Percentiles rank a stretch among this genome's conserved stretches.
Evolutionary conservation across 1,140 invertebrate genomes (phyloP).

Genomic region (Leptinotarsa texana): DNA sequence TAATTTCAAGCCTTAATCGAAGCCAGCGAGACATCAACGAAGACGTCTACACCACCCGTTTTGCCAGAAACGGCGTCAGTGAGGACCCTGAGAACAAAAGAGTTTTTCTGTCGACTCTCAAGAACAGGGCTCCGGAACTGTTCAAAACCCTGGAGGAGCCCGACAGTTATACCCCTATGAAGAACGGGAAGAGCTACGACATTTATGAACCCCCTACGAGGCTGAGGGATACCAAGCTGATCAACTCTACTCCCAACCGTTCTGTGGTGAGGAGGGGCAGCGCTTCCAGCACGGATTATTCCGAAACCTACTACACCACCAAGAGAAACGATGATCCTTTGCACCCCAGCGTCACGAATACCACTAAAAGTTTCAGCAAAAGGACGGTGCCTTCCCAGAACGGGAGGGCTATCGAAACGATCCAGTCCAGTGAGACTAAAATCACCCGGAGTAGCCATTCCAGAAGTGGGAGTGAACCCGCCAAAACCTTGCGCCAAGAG

Average conservation of each 20-base stretch:
- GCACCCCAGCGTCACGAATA: conserved; percentile 67
- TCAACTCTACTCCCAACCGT: conserved; percentile 37
- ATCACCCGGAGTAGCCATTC: conserved; percentile 68
- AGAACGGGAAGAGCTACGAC: conserved; percentile 47
- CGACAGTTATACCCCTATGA: conserved; percentile 59
- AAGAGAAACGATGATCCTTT: conserved; percentile 67
- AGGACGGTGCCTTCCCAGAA: conserved; percentile 67
- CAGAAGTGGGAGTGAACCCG: conserved; percentile 55
- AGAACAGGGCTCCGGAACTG: conserved; percentile 74
- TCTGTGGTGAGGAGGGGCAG: conserved; percentile 60
- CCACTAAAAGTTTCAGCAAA: conserved; percentile 68
- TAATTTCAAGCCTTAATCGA: conserved; percentile 80
- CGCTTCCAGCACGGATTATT: conserved; percentile 69
- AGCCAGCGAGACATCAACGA: conserved; percentile 75
- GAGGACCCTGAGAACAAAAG: conserved; percentile 67
- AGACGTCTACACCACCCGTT: conserved; percentile 60
- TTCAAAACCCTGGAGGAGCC: conserved; percentile 71
- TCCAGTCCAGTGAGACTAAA: conserved; percentile 70
- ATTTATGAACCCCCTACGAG: conserved; percentile 53
- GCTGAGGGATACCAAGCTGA: conserved; percentile 42
- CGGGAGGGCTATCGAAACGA: conserved; percentile 63
- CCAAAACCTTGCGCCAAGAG: conserved; percentile 58
- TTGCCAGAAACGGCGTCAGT: conserved; percentile 60
- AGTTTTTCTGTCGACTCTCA: conserved; percentile 71
- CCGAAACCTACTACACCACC: conserved; percentile 69